Evolutionary conservation across 2,797 vertebrate genomes (phyloP).

Genomic region (Cossypha dichroa): DNA sequence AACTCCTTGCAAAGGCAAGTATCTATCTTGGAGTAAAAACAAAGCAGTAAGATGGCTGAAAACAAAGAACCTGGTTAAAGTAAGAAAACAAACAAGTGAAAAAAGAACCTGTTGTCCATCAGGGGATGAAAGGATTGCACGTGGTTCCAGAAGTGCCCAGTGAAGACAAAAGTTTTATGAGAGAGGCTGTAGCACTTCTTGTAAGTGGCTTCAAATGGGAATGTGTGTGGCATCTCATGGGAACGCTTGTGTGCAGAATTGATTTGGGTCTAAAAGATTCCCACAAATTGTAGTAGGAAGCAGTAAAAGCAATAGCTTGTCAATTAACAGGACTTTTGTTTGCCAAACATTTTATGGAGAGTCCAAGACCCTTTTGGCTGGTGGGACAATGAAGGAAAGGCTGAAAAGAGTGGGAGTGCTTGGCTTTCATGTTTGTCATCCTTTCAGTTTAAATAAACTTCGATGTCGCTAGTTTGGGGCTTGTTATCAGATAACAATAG

Average conservation of each 20-base stretch:
- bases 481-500: neutral
- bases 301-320: conserved; percentile 62
- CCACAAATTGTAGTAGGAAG: conserved; percentile 48
- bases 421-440: neutral
- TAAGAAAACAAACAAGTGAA: conserved; percentile 40
- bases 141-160: neutral
- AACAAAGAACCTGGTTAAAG: conserved; percentile 28
- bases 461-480: neutral
- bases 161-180: conserved; percentile 7
- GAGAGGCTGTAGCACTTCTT: conserved; percentile 11
- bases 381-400: neutral
- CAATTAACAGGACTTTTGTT: conserved; percentile 59
- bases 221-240: conserved; percentile 47
- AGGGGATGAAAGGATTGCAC: neutral
- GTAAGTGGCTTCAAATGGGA: conserved; percentile 26
- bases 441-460: conserved; percentile 22
- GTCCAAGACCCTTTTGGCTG: conserved; percentile 6
- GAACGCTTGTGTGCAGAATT: conserved; percentile 52
- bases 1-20: conserved; percentile 40
- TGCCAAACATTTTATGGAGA: conserved; percentile 53
- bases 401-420: neutral
- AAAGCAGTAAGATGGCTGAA: neutral
- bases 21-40: conserved; percentile 21
- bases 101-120: neutral
- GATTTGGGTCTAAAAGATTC: conserved; percentile 42